Evolutionary conservation across 2,797 vertebrate species (phyloP), one percentile per base, ranked within the genome.

Genomic region (Gymnopithys bicolor): DNA sequence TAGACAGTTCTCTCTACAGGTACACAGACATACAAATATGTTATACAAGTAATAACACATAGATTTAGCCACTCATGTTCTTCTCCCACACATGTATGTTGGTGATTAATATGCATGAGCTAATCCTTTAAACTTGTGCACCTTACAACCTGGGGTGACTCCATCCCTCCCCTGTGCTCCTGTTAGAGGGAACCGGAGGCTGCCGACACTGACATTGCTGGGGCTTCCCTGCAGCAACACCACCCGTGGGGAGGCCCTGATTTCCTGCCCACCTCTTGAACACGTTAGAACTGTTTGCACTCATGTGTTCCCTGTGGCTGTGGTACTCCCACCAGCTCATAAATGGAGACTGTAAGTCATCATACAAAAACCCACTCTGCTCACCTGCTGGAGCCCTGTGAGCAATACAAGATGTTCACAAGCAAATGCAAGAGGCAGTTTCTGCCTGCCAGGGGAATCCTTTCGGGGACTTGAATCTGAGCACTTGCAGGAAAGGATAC

Each of bases 371-470:
- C 67, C 30, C 33, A 71, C 13, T 39, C 43, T 68, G 58, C 25
- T 74, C 83, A 60, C 64, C 56, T 83, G 66, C 43, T 4, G 0
- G 27, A 28, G 32, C 49, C 66, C 66, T 30, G 7, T 14, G 51
- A 55, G 67, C 77, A 56, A 19, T 24, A n/a, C 19, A 41, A 52
- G 59, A 62, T 81, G 41, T 86, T 93, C 84, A 64, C 5, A 6
- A 76, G 39, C 53, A 67, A 22, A 52, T 91, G 39, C 64, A 86
- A 78, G 68, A 89, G 64, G 68, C 87, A 95, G 64, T 75, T 94
- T 86, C 73, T 81, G 53, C 30, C 58, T 68, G 24, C 43, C 69
- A 93, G n/a, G n/a, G 56, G 15, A 89, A 73, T 71, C 43, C 77
- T 71, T 4, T 0, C 32, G n/a, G 43, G 58, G 17, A 32, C 43